A percentile compares a stretch with the other conserved stretches of the same genome.
Evolutionary conservation across 2,797 vertebrate species (phyloP).

Genomic region (Xerus rutilus): DNA sequence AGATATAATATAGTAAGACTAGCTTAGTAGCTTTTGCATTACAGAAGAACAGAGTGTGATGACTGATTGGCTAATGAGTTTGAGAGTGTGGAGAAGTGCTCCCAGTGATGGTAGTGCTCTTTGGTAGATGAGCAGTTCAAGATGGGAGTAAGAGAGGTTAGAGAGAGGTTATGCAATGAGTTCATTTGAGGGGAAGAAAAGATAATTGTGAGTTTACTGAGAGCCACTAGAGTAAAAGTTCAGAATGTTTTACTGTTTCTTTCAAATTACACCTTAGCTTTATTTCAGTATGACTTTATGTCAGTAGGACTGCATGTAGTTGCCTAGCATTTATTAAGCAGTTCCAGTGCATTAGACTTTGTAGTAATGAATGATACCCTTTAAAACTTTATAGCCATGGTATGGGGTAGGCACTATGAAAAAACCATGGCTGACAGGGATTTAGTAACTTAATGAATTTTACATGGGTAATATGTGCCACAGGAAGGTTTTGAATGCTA

Average conservation of each 20-base stretch:
- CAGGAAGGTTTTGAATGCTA: not conserved
- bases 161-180: not conserved
- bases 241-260: not conserved
- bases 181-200: not conserved
- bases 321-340: not conserved
- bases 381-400: not conserved
- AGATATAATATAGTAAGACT: not conserved
- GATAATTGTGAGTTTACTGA: not conserved
- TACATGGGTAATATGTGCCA: not conserved
- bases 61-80: not conserved
- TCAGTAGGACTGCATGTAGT: not conserved
- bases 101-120: not conserved
- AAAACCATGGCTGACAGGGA: not conserved
- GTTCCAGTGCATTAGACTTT: not conserved
- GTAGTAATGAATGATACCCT: not conserved
- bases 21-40: not conserved
- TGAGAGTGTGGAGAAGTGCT: not conserved
- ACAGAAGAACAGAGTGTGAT: not conserved
- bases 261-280: not conserved
- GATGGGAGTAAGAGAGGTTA: not conserved
- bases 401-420: not conserved
- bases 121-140: not conserved
- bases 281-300: not conserved
- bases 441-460: not conserved
- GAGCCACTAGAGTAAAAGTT: not conserved